Base-by-base conservation (phyloP, 1,140 invertebrate genomes). In the Micrasema longulum region DNA sequence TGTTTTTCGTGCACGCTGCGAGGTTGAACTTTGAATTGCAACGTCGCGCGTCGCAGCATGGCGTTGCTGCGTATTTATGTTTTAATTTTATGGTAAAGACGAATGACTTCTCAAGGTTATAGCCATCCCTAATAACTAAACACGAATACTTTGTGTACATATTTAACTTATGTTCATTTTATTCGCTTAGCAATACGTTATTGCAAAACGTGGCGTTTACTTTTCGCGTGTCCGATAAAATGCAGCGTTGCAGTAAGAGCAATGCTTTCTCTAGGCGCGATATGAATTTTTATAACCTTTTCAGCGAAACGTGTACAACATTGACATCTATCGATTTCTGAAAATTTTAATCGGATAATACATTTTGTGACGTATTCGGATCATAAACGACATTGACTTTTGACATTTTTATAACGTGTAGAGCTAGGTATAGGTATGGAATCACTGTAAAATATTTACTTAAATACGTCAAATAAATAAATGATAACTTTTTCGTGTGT, bases 321-420 rank as follows among this genome's bases (percentile, higher is more conserved):
- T 60, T 60, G 55, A 60, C 55, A 60, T 60, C 55, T 60, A 60
- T 60, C 55, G 55, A 41, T 60, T 60, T 60, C 55, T 60, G 55
- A 60, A 60, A 60, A 60, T 60, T 60, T 60, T 60, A 60, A 60
- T 60, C 36, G 55, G 38, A 60, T 60, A 20, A 38, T 60, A 60
- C 36, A 35, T 52, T 35, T 22, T 22, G 55, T 60, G 55, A 60
- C 55, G 55, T 41, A 31, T 31, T 31, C 7, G 26, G 7, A 31
- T 4, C 26, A 31, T 7, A 31, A 2, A 31, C 22, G 55, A 41
- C 55, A 38, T 60, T 60, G 55, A 38, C 55, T 11, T 60, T 60
- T 60, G 55, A 60, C 55, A 60, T 60, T 60, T 60, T 31, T 31
- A 31, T 45, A n/a, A 45, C 14, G 41, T 5, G 14, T 45, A 45